Base-by-base conservation (phyloP, 1,140 invertebrate species). In the Mercenaria mercenaria region DNA sequence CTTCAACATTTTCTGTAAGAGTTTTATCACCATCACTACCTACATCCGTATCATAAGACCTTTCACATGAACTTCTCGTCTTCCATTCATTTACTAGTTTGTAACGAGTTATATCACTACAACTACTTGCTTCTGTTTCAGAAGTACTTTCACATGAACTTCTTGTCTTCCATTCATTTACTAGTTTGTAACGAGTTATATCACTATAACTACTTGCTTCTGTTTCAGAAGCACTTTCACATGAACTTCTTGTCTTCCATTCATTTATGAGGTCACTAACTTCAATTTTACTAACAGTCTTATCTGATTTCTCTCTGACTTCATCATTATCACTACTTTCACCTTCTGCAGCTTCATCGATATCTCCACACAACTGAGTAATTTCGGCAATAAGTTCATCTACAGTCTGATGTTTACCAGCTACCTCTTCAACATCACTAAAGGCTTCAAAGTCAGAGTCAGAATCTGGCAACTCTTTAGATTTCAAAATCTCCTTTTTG, bases 381-480 rank as follows among this genome's bases (percentile, higher is more conserved):
- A 79, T 79, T 4, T 79, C 76, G 18, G 76, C 76, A 34, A 79
- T 79, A 18, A 79, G 32, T 52, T 79, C 76, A 52, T 79, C 76
- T 4, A 79, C 47, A 26, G 76, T 76, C 59, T 64, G 59, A 64
- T 29, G 26, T 64, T 64, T 64, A 64, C 29, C 59, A 50, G 10
- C 56, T 20, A 37, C 15, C 20, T 56, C 47, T 4, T 39, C 50
- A 52, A 20, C 29, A 29, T 79, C 76, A 29, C 47, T 52, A 18
- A 72, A 37, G n/a, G 10, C 67, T 39, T 72, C 11, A 39, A 76
- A 76, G 10, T 76, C 72, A n/a, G 43, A 76, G 20, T 79, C 47
- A 59, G 76, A 79, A 52, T 79, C 47, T 34, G 76, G 34, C 2
- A 79, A 20, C 1, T 18, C 67, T 41, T 23, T 34, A 39, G 11